Base-by-base conservation (phyloP, 2,797 vertebrate species). In the Neosilurus mollespiculum region DNA sequence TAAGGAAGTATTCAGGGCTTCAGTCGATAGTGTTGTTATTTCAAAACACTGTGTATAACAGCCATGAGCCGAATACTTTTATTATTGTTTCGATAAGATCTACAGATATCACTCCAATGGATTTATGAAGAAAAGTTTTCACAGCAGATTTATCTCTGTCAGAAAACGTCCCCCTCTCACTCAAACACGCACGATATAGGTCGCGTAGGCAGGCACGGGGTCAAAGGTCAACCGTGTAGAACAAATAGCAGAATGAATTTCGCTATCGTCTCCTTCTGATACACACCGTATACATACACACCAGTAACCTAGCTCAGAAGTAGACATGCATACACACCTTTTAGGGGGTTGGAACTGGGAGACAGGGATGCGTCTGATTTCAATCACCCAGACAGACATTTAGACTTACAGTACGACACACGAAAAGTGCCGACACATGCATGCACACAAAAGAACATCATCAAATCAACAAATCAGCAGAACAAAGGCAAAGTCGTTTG, bases 161-260 rank as follows among this genome's bases (percentile, higher is more conserved):
- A 34, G 26, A 58, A 75, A 26, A 12, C 26, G 9, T 73, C 7
- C 16, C 14, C 15, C 5, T 51, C 22, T 71, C n/a, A 2, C 49
- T 76, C 72, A 56, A 61, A 81, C 20, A 81, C 54, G 34, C 16
- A 67, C 22, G 24, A 10, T 69, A 64, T 54, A 11, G 6, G n/a
- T 9, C 61, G 20, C n/a, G n/a, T n/a, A n/a, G n/a, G n/a, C n/a
- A n/a, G 76, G 49, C 54, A 78, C 56, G 34, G 20, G 26, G 76
- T 65, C 67, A 79, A 24, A 54, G 59, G 76, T 72, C 59, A 79
- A 84, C 43, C 24, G 30, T 24, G 59, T 61, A 54, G 58, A 77
- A 84, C 58, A 83, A 83, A 79, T 83, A 79, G 58, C 3, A 34
- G 49, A 77, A 64, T 54, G 22, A 78, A 16, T 30, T 82, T 62